Evolutionary conservation across 2,888 invertebrate species (phyloP), one percentile per base, ranked within the genome.

Genomic region (Meghimatium bilineatum): DNA sequence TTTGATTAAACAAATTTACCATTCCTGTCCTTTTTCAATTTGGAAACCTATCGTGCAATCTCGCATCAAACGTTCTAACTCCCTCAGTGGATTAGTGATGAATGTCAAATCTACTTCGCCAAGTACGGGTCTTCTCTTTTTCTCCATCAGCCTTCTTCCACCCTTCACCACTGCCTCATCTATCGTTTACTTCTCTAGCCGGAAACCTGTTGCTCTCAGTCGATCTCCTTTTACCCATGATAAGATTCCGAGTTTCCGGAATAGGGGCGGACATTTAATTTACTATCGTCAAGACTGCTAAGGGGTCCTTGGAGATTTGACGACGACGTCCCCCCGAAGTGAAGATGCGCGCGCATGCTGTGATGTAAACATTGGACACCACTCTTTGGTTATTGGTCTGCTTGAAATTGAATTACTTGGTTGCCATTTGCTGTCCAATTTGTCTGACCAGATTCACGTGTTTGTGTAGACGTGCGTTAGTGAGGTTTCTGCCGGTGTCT

Each of bases 231-330:
- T 32, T 32, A 36, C 71, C 69, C 78, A 44, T 78, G 82, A 82
- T 82, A 75, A 82, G 82, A 82, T 82, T 82, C 36, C 17, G 26
- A 12, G 82, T 26, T 82, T 76, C 76, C 82, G 82, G 82, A 76
- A 76, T 67, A 76, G 76, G 52, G 75, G 75, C 75, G 82, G 82
- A 82, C 82, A 82, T 82, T 82, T 82, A 75, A 82, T 82, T 82
- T 82, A 82, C 82, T 76, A 66, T 82, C 82, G 76, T 66, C 67
- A 82, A n/a, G 63, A 81, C 72, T 71, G 60, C 36, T 74, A 72
- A 81, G 63, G 81, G 81, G 81, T 81, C 81, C 81, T 74, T 29
- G 34, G 81, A 74, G 81, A 74, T 74, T 63, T 81, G 44, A 36
- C 69, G 56, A 38, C 20, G 56, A n/a, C 56, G 52, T 56, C 52